These are phyloP conservation scores for Tetranychus piercei DNA, from an alignment of 2,888 invertebrate genomes.

Conservation along the genomic window DNA sequence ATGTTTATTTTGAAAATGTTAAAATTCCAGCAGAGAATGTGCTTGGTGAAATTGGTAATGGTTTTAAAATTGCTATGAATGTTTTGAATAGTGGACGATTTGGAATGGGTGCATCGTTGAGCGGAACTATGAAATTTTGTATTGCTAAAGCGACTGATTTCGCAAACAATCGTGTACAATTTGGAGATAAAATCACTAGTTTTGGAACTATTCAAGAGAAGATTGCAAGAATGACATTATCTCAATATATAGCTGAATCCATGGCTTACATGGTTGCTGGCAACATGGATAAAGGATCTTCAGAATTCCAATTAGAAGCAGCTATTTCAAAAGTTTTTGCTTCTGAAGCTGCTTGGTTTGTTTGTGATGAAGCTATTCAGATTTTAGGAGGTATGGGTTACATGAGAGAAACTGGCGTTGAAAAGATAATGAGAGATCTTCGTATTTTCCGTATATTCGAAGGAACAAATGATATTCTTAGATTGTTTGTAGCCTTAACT, in stretches of 20 bases:
- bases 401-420: slow-evolving; percentile 77
- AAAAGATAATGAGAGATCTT: slow-evolving; percentile 76
- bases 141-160: slow-evolving; percentile 74
- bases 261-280: slow-evolving; percentile 35
- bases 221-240: slow-evolving; percentile 71
- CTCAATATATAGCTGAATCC: slow-evolving; percentile 79
- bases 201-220: slow-evolving; percentile 80
- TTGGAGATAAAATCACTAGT: slow-evolving; percentile 60
- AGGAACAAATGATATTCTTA: slow-evolving; percentile 91
- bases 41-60: slow-evolving; percentile 70
- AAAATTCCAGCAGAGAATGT: slow-evolving; percentile 73
- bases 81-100: slow-evolving; percentile 94
- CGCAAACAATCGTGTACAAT: slow-evolving; percentile 71
- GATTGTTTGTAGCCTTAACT: slow-evolving; percentile 84
- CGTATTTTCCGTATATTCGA: slow-evolving; percentile 97
- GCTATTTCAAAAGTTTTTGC: slow-evolving; percentile 88
- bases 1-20: slow-evolving; percentile 77
- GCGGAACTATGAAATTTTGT: slow-evolving; percentile 45
- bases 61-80: slow-evolving; percentile 93
- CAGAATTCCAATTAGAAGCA: slow-evolving; percentile 90
- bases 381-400: slow-evolving; percentile 91
- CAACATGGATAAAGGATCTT: slow-evolving; percentile 44
- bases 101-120: slow-evolving; percentile 84
- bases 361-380: slow-evolving; percentile 93
- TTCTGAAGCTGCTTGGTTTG: slow-evolving; percentile 87